A percentile compares a stretch with the other conserved stretches of the same genome.
These are phyloP conservation scores for Ceratina australensis DNA, from an alignment of 1,140 invertebrate species.

Conservation along the genomic window DNA sequence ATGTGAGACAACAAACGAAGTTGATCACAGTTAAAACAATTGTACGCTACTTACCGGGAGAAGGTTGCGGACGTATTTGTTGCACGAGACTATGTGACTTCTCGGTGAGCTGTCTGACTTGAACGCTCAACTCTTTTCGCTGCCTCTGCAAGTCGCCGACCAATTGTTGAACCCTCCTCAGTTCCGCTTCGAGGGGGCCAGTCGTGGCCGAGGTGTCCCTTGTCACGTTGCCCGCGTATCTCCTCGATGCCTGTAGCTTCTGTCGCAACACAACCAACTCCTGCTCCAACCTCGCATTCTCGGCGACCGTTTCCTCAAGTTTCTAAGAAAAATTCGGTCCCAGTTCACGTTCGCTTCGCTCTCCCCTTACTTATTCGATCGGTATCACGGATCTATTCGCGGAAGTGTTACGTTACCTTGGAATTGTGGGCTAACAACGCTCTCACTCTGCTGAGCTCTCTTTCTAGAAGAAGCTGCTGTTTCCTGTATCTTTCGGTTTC, in stretches of 20 bases:
- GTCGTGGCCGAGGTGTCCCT: constrained; percentile 80
- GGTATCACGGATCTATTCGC: neutral
- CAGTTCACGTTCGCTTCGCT: constrained; percentile 2
- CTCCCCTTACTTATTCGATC: neutral
- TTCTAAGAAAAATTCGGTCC: constrained; percentile 80
- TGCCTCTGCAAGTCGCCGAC: constrained; percentile 91
- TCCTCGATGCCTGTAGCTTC: constrained; percentile 87
- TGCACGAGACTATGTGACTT: constrained; percentile 83
- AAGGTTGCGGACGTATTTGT: constrained; percentile 79
- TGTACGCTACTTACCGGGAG: constrained; percentile 53
- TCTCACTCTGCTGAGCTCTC: constrained; percentile 90
- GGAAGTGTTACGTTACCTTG: constrained; percentile 83
- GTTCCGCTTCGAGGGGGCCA: constrained; percentile 87
- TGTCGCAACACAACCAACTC: constrained; percentile 91
- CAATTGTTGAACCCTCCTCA: constrained; percentile 89
- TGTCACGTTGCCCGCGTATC: constrained; percentile 67
- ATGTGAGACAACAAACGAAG: too few relatives aligned
- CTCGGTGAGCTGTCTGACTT: constrained; percentile 90
- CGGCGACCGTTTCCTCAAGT: constrained; percentile 93
- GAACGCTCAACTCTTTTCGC: constrained; percentile 89
- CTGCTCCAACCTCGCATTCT: constrained; percentile 92
- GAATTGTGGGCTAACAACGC: constrained; percentile 93
- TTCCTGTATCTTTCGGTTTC: constrained; percentile 86
- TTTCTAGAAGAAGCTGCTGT: constrained; percentile 88
- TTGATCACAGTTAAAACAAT: neutral